Evolutionary conservation across 2,888 invertebrate species (phyloP).

Genomic region (Apotomis capreana): DNA sequence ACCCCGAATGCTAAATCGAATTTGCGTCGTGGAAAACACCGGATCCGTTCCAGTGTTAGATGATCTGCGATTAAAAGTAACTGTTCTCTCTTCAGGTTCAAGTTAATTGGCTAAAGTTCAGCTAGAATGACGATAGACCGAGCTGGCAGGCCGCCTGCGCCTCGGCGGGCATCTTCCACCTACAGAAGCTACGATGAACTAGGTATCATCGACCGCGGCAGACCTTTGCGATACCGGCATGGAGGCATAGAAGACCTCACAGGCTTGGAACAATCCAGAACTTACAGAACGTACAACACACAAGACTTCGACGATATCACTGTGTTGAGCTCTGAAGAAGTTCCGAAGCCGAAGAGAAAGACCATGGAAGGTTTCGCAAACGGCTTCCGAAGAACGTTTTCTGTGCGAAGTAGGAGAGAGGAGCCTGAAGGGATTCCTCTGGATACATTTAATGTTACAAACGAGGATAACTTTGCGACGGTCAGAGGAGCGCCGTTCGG

Average conservation of each 20-base stretch:
- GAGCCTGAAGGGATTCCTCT: slow-evolving; percentile 72
- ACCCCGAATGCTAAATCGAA: slow-evolving; percentile 30
- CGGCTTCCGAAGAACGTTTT: slow-evolving; percentile 76
- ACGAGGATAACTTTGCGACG: slow-evolving; percentile 74
- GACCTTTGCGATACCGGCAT: slow-evolving; percentile 71
- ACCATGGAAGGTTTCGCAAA: slow-evolving; percentile 76
- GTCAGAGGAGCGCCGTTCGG: slow-evolving; percentile 77
- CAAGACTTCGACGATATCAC: slow-evolving; percentile 75
- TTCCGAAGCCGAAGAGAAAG: slow-evolving; percentile 68
- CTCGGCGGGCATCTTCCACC: slow-evolving; percentile 72
- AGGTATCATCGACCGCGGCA: slow-evolving; percentile 68
- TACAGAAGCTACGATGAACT: slow-evolving; percentile 80
- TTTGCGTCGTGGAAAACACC: slow-evolving; percentile 58
- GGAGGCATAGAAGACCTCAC: slow-evolving; percentile 75
- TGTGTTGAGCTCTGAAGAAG: slow-evolving; percentile 77
- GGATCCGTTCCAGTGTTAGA: slow-evolving; percentile 50
- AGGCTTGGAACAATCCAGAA: slow-evolving; percentile 65
- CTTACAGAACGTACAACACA: slow-evolving; percentile 61
- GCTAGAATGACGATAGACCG: slow-evolving; percentile 75
- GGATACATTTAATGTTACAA: slow-evolving; percentile 70
- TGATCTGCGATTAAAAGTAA: slow-evolving; percentile 48
- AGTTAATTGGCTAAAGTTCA: slow-evolving; percentile 52
- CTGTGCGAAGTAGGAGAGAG: slow-evolving; percentile 70
- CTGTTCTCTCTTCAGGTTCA: slow-evolving; percentile 71
- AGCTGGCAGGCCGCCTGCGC: slow-evolving; percentile 74